Percentiles rank a stretch among this genome's conserved stretches.
phyloP scores from a whole-genome alignment of 2,888 invertebrate species.

The Phymatocera aterrima region DNA sequence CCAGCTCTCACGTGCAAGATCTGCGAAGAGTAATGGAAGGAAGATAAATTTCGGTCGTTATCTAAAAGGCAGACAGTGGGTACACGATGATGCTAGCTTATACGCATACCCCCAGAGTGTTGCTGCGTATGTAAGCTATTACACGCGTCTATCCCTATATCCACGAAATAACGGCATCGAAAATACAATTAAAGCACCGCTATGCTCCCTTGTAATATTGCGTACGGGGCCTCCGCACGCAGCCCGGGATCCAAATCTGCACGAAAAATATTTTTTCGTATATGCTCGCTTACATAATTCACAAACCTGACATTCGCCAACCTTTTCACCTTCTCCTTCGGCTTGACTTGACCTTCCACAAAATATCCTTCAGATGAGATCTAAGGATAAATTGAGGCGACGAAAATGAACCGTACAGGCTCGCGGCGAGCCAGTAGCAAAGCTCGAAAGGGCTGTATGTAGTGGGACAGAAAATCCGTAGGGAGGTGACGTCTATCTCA shows the following conservation, averaged over 20 bases:
- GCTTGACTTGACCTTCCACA: constrained; percentile 3
- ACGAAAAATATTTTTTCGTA: background rate
- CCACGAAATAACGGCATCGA: constrained; percentile 1
- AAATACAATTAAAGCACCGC: constrained; percentile 1
- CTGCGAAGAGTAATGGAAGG: constrained; percentile 40
- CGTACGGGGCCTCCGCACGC: background rate
- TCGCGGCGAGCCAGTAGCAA: background rate
- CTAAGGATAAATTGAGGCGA: constrained; percentile 18
- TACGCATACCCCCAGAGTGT: background rate
- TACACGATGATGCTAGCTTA: constrained; percentile 8
- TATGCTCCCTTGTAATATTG: background rate
- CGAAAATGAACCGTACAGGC: constrained; percentile 22
- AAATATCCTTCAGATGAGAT: constrained; percentile 16
- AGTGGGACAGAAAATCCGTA: constrained; percentile 25
- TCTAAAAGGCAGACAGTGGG: constrained; percentile 25
- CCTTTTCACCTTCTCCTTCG: background rate
- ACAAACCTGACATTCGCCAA: background rate
- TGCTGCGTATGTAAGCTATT: no score
- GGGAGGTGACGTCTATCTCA: constrained; percentile 34
- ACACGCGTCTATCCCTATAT: background rate
- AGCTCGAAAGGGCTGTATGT: background rate
- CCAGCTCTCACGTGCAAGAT: constrained; percentile 40
- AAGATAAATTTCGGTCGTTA: constrained; percentile 24
- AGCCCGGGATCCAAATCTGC: background rate
- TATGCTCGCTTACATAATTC: no score